Conservation (phyloP, 2,113 vertebrate genomes). For the Bos indicus region DNA sequence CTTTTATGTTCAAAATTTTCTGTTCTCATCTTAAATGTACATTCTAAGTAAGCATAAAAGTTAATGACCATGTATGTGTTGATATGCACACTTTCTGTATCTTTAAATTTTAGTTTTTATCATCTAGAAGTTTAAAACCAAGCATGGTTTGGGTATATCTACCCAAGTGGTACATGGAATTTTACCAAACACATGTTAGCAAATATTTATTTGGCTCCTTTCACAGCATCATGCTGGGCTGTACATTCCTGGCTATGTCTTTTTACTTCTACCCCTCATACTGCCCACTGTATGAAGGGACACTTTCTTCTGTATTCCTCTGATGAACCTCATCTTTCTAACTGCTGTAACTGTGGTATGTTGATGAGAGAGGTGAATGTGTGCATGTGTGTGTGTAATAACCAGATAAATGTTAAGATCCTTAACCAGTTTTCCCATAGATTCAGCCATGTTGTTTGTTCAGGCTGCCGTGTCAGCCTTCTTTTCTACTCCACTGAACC, state of each 20-base stretch:
- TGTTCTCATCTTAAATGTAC: neutral
- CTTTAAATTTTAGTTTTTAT: neutral
- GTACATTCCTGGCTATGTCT: neutral
- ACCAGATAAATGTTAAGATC: conserved; percentile 25
- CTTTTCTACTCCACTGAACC: conserved; percentile 91
- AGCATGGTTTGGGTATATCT: neutral
- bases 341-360: neutral
- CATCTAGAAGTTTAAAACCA: neutral
- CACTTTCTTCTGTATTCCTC: neutral
- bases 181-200: neutral
- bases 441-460: conserved; percentile 92
- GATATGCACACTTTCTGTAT: neutral
- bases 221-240: neutral
- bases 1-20: neutral
- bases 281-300: no score
- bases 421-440: conserved; percentile 81
- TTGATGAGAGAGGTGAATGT: neutral
- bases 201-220: neutral
- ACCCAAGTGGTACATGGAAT: neutral
- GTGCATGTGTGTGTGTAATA: neutral
- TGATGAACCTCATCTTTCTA: neutral
- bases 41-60: neutral
- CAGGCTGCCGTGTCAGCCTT: conserved; percentile 89
- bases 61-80: neutral
- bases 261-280: neutral